These are phyloP conservation scores for Mystacides longicornis DNA, from an alignment of 2,888 invertebrate genomes.

Conservation along the genomic window DNA sequence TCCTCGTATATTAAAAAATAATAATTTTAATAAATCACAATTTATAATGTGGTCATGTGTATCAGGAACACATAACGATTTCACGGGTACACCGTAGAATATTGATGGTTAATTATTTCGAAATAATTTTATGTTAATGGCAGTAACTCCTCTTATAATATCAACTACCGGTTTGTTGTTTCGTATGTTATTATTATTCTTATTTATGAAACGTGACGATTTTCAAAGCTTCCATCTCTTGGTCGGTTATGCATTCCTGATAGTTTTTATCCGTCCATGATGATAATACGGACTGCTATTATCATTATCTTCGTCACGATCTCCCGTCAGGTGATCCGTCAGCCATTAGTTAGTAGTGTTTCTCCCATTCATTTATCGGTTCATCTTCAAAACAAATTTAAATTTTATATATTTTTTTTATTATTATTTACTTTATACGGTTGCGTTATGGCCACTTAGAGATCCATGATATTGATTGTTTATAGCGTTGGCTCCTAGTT, in stretches of 20 bases:
- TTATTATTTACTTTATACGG: too few species aligned
- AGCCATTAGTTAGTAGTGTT: background rate
- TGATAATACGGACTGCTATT: too few species aligned
- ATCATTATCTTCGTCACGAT: background rate
- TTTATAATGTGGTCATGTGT: background rate
- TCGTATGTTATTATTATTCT: background rate
- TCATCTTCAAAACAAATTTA: too few species aligned
- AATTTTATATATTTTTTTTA: too few species aligned
- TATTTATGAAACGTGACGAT: background rate
- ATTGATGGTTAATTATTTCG: conserved; percentile 1
- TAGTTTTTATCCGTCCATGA: background rate
- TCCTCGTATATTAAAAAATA: too few species aligned
- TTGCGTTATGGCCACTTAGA: too few species aligned
- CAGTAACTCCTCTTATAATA: background rate
- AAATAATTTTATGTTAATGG: background rate
- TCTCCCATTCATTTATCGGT: conserved; percentile 2
- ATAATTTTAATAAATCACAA: background rate
- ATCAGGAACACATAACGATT: background rate
- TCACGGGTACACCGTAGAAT: background rate
- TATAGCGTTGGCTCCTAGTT: too few species aligned
- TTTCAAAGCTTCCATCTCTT: background rate
- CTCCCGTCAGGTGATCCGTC: background rate
- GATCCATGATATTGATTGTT: too few species aligned
- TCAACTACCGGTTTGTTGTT: background rate
- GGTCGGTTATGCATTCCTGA: background rate